These are phyloP conservation scores for Oscheius sp. DNA, from an alignment of 2,888 invertebrate species.

Conservation along the genomic window DNA sequence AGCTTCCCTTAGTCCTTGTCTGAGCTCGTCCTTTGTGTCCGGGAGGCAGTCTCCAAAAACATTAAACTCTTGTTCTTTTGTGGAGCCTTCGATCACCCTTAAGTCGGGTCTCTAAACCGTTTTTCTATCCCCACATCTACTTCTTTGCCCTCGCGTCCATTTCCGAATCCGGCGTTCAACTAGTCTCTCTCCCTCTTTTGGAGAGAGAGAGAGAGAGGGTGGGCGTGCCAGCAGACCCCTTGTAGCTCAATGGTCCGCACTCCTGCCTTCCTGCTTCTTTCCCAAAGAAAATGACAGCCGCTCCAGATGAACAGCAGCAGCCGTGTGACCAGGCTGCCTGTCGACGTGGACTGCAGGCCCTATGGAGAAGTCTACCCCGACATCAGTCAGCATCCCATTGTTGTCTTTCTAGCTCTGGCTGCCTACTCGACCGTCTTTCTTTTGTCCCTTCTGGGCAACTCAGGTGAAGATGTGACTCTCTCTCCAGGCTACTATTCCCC, in stretches of 20 bases:
- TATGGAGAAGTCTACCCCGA: slow-evolving; percentile 44
- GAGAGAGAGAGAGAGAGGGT: background rate
- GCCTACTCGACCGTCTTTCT: slow-evolving; percentile 54
- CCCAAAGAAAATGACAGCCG: background rate
- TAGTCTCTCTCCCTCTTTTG: too few species aligned
- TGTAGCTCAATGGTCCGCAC: slow-evolving; percentile 1
- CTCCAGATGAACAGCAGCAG: slow-evolving; percentile 26
- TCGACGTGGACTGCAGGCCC: background rate
- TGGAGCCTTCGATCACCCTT: too few species aligned
- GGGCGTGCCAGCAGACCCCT: slow-evolving; percentile 3
- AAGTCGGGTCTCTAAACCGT: too few species aligned
- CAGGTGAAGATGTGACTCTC: slow-evolving; percentile 26
- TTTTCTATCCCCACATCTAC: too few species aligned
- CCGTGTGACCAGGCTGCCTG: background rate
- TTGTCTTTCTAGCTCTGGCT: slow-evolving; percentile 41
- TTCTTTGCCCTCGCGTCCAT: too few species aligned
- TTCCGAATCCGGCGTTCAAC: too few species aligned
- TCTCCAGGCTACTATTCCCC: too few species aligned
- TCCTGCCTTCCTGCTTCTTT: background rate
- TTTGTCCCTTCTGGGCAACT: slow-evolving; percentile 50
- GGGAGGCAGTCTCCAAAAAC: too few species aligned
- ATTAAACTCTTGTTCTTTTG: too few species aligned
- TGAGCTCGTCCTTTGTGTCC: too few species aligned
- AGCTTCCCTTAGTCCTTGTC: too few species aligned
- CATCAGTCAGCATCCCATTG: slow-evolving; percentile 47